Percentiles rank a stretch among this genome's conserved stretches.
phyloP scores from a whole-genome alignment of 2,888 invertebrate species.

The Apamea crenata region DNA sequence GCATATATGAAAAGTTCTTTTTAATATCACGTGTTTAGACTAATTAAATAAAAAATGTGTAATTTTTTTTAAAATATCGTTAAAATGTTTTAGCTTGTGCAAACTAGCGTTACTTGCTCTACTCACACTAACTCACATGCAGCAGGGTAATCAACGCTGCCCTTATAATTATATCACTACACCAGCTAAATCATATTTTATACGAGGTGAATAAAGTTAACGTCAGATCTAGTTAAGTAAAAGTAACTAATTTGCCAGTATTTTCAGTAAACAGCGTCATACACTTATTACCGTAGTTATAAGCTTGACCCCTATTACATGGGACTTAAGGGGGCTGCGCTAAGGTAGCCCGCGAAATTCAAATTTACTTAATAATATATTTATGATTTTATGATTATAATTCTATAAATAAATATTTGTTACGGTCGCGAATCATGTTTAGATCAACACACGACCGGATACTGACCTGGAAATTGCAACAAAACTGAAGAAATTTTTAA shows the following conservation, averaged over 20 bases:
- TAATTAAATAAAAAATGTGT: background rate
- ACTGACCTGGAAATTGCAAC: too few relatives aligned
- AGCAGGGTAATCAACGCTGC: slow-evolving; percentile 20
- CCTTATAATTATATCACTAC: slow-evolving; percentile 34
- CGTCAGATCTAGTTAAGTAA: background rate
- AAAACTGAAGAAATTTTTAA: too few relatives aligned
- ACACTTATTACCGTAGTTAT: background rate
- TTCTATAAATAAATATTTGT: background rate
- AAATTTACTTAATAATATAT: background rate
- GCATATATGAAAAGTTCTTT: too few relatives aligned
- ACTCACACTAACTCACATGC: slow-evolving; percentile 35
- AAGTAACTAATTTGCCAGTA: background rate
- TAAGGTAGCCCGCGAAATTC: background rate
- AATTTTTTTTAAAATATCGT: background rate
- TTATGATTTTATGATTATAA: too few relatives aligned
- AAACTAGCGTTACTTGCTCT: slow-evolving; percentile 4
- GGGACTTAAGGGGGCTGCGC: background rate
- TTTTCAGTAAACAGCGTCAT: slow-evolving; percentile 1
- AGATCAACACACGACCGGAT: background rate
- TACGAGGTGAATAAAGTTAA: slow-evolving; percentile 9
- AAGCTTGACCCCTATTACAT: background rate
- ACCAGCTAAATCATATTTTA: slow-evolving; percentile 23
- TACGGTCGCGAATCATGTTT: background rate
- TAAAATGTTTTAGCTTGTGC: background rate
- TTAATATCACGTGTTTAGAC: background rate